These are phyloP conservation scores for Ophion ellenae DNA, from an alignment of 2,888 invertebrate species.

Conservation along the genomic window DNA sequence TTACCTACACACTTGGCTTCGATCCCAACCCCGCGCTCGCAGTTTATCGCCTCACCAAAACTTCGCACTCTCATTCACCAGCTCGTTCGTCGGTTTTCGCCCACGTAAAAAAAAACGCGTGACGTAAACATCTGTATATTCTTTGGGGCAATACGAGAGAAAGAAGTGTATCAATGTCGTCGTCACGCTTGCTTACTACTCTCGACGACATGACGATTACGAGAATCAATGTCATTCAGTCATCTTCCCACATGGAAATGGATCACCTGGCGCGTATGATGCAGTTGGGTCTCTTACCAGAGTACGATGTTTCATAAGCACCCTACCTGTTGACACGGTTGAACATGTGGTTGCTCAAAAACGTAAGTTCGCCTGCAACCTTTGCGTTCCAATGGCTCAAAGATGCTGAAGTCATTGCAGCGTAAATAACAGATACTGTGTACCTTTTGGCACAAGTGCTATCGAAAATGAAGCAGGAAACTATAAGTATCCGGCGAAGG, in stretches of 20 bases:
- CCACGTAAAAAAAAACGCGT: slow-evolving; percentile 34
- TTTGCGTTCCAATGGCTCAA: neutral
- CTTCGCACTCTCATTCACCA: slow-evolving; percentile 23
- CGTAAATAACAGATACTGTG: neutral
- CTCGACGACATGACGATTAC: neutral
- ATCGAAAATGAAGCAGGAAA: neutral
- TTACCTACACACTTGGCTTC: slow-evolving; percentile 60
- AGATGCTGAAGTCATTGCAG: neutral
- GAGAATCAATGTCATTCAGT: neutral
- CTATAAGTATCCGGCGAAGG: neutral
- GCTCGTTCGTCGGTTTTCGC: neutral
- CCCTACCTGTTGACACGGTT: no score
- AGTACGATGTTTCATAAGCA: no score
- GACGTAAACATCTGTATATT: slow-evolving; percentile 42
- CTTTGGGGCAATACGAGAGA: slow-evolving; percentile 14
- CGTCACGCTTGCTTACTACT: neutral
- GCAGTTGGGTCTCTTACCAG: no score
- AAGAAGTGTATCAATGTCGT: neutral
- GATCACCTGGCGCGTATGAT: neutral
- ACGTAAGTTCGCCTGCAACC: neutral
- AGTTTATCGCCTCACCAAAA: slow-evolving; percentile 70
- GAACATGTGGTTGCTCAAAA: neutral
- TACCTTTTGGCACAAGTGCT: neutral
- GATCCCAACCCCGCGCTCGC: slow-evolving; percentile 65
- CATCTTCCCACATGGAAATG: neutral